These are phyloP conservation scores for Microcebus murinus DNA, from an alignment of 2,113 vertebrate genomes.

Conservation along the genomic window DNA sequence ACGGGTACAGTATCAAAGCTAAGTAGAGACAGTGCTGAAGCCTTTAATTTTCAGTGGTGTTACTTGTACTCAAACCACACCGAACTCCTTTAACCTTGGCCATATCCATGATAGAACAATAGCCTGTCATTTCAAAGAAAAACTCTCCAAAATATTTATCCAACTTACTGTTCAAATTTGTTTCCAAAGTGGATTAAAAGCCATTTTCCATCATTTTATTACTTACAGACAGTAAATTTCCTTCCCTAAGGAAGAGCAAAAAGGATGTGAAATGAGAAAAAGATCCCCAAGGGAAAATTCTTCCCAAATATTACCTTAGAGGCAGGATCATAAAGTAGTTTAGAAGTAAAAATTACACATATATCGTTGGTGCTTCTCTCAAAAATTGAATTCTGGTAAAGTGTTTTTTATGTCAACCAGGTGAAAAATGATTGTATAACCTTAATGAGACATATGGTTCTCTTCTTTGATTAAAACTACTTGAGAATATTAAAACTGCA, in stretches of 20 bases:
- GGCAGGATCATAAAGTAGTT: not conserved
- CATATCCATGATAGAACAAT: not conserved
- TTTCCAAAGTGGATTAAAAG: not conserved
- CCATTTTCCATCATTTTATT: not conserved
- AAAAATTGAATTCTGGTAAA: not conserved
- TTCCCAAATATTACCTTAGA: not conserved
- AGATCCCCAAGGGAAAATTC: not conserved
- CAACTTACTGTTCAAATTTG: not conserved
- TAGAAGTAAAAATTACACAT: not conserved
- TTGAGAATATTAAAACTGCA: not conserved
- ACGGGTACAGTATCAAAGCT: constrained; percentile 5
- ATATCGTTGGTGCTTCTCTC: not conserved
- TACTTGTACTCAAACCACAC: not conserved
- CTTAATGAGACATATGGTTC: not conserved
- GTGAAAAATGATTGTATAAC: not conserved
- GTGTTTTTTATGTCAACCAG: not conserved
- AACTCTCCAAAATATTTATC: not conserved
- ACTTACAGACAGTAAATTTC: not conserved
- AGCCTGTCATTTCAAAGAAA: not conserved
- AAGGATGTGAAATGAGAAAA: not conserved
- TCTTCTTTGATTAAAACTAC: not conserved
- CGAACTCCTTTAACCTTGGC: not conserved
- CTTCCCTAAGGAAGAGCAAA: not conserved
- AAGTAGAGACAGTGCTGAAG: constrained; percentile 1
- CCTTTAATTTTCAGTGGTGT: constrained; percentile 50